Base-by-base conservation (phyloP, 2,888 invertebrate genomes). In the Rhagophthalmus giganteus region DNA sequence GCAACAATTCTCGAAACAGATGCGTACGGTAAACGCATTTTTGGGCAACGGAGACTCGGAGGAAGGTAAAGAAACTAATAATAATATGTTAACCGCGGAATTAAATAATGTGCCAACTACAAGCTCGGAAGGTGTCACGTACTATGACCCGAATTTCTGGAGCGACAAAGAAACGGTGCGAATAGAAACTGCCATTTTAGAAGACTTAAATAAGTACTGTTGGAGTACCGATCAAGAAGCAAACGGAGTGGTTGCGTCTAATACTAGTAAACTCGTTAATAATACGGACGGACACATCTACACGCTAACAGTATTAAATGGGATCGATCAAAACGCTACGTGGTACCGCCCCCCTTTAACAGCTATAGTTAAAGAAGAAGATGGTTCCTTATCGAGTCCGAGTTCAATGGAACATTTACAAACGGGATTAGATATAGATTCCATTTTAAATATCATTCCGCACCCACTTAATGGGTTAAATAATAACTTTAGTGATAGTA, bases 271-370 rank as follows among this genome's bases (percentile, higher is more conserved):
- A 56, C 77, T 79, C 58, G 78, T 77, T 54, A 76, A 75, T 60
- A 86, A 85, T 67, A 86, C 87, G n/a, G 88, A 88, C 66, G 88
- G 88, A 59, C 84, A 86, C 72, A 91, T 91, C 68, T 91, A 91
- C 73, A 91, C 91, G 47, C 76, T 92, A 57, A 91, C 91, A 67
- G 90, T 91, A 71, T 82, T 92, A 69, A 90, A 91, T 74, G 88
- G 87, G 62, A 85, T 86, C 63, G 79, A 73, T 73, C 78, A 68
- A 70, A 68, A 61, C 45, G 72, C 66, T 54, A 75, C 66, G 55
- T 79, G 71, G 77, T 79, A 70, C 74, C 79, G 64, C 75, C 79
- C 73, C 78, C 86, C 67, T 78, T 81, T 73, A 79, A 83, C 54
- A 82, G 84, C 81, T 79, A 66, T 69, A 13, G 86, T 74, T 70